A percentile compares a stretch with the other conserved stretches of the same genome.
Evolutionary conservation across 2,797 vertebrate genomes (phyloP).

Genomic region (Benthosema pterotum): DNA sequence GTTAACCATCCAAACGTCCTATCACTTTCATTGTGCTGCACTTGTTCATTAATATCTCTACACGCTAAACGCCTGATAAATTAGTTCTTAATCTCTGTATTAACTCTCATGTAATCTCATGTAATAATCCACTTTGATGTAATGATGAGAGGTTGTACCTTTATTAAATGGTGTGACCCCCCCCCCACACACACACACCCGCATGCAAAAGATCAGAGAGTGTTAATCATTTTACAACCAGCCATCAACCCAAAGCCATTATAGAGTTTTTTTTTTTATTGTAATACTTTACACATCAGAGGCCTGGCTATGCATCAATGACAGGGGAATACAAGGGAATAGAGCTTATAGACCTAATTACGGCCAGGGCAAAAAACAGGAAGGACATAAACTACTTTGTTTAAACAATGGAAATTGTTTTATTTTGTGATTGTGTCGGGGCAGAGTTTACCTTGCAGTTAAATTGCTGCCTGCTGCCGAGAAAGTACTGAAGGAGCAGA

Average conservation of each 20-base stretch:
- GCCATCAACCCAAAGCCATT: not conserved
- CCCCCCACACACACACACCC: not conserved
- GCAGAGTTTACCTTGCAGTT: too few relatives aligned
- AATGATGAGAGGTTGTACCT: not conserved
- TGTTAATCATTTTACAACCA: constrained; percentile 53
- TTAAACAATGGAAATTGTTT: constrained; percentile 4
- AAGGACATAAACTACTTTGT: too few relatives aligned
- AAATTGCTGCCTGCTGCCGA: too few relatives aligned
- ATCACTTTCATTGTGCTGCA: constrained; percentile 38
- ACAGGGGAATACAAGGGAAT: not conserved
- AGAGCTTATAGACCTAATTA: not conserved
- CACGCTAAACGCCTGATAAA: not conserved
- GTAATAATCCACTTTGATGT: too few relatives aligned
- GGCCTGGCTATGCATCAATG: not conserved
- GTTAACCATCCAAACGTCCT: constrained; percentile 18
- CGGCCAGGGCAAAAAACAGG: too few relatives aligned
- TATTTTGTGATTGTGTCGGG: too few relatives aligned
- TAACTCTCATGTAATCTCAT: not conserved
- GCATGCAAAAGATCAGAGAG: constrained; percentile 48
- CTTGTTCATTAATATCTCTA: constrained; percentile 4
- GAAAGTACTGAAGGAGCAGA: too few relatives aligned
- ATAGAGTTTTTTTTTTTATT: constrained; percentile 1
- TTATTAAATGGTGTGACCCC: constrained; percentile 41
- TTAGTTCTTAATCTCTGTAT: constrained; percentile 10
- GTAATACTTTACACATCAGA: constrained; percentile 13